Base-by-base conservation (phyloP, 2,113 vertebrate genomes). In the Eulemur macaco region DNA sequence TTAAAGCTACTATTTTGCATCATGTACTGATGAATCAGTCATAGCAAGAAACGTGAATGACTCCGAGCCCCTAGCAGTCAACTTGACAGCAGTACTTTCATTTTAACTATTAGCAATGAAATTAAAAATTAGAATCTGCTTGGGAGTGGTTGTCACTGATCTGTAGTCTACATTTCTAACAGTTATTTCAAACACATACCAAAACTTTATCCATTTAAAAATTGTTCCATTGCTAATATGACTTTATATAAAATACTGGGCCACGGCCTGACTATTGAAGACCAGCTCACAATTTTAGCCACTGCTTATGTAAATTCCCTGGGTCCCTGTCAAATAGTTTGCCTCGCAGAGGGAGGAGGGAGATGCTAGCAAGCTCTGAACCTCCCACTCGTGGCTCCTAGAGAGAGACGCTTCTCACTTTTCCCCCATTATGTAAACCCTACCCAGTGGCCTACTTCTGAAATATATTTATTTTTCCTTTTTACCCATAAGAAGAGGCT, bases 201-300 rank as follows among this genome's bases (percentile, higher is more conserved):
- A 83, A 86, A 95, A 5, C n/a, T 64, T 95, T 11, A 34, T 34
- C 12, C 31, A 69, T 87, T 94, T 95, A 73, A 87, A 83, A 76
- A 45, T 34, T 58, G 1, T 50, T 54, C 14, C 42, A 34, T 27
- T 45, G 39, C 39, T 84, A 34, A 69, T 63, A 27, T 13, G 21
- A 54, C 63, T 87, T 76, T n/a, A 34, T 78, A 45, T 77, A 64
- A 90, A 76, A 27, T 37, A 71, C 13, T 45, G 11, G 13, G 5
- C 14, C 29, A 39, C 37, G 37, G 9, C 13, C 73, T 56, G n/a
- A 73, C 74, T 31, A 3, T 23, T 71, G 52, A 90, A 76, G 54
- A 93, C 27, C n/a, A 88, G 13, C 50, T 71, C 52, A 73, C 15
- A 56, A 14, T 77, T 60, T 58, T 27, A 45, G 13, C 27, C 21